These are phyloP conservation scores for Babyrousa celebensis DNA, from an alignment of 2,797 vertebrate species.

Conservation along the genomic window DNA sequence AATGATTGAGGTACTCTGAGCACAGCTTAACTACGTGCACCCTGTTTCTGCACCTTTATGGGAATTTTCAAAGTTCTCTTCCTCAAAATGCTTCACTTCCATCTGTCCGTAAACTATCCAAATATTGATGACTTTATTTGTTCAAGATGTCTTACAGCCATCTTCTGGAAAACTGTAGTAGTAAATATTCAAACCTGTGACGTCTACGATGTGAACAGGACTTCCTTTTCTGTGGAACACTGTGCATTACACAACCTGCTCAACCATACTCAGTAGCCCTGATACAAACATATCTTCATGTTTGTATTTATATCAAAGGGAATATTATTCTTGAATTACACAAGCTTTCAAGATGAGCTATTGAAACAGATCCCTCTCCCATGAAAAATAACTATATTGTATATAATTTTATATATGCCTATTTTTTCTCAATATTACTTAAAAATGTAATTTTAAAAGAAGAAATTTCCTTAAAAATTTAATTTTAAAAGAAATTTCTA, in stretches of 20 bases:
- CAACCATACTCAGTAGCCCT: neutral
- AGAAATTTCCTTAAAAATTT: constrained; percentile 47
- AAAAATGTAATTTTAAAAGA: constrained; percentile 44
- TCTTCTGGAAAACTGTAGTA: constrained; percentile 51
- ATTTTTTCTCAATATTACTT: constrained; percentile 31
- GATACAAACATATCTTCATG: neutral
- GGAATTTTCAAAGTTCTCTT: neutral
- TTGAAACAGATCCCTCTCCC: neutral
- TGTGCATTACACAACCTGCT: neutral
- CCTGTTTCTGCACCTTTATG: neutral
- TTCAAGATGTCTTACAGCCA: constrained; percentile 32
- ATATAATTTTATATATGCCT: constrained; percentile 27
- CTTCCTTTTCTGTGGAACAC: neutral
- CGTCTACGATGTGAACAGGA: neutral
- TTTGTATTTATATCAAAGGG: constrained; percentile 19
- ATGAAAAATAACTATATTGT: constrained; percentile 39
- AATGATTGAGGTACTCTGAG: neutral
- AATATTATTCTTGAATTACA: neutral
- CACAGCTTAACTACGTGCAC: neutral
- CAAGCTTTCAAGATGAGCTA: neutral
- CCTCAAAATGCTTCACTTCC: constrained; percentile 27
- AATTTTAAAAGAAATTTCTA: constrained; percentile 51
- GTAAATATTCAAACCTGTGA: neutral
- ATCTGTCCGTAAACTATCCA: neutral
- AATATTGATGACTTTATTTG: neutral